Base-by-base conservation (phyloP, 2,113 vertebrate genomes). In the Thomomys bottae region DNA sequence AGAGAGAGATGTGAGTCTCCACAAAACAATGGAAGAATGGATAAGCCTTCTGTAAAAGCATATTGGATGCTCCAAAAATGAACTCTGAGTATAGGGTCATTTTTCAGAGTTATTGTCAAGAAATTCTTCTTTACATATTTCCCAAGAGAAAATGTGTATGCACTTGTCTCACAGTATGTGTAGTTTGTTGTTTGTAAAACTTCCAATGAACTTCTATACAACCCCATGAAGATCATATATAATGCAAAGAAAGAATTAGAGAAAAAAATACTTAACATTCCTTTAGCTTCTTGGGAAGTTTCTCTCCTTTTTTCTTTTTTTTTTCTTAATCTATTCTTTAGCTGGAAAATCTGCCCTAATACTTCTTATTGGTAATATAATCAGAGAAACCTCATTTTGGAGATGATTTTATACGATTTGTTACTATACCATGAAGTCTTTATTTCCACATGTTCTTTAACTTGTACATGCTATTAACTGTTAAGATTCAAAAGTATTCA, bases 121-220 rank as follows among this genome's bases (percentile, higher is more conserved):
- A 9, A 78, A 81, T 67, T n/a, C n/a, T 49, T 21, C 34, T 73
- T 88, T 30, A 30, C 32, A 32, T 90, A 0, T 70, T 75, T 84
- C 88, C 72, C 7, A 40, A 68, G 40, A 84, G n/a, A 57, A 89
- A 40, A 76, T 10, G 6, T 45, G 18, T 38, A 38, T 38, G 20
- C 79, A 77, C 23, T 5, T 45, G 59, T 57, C 30, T 78, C 2
- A 42, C 21, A 34, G 0, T 26, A 23, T 12, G 3, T 80, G 40
- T 67, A 36, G 71, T 12, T 67, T 66, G 34, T 18, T 45, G 83
- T 85, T 64, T 49, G 61, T 79, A 77, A 30, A 84, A 28, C 71
- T 90, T 15, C 88, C 81, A 94, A 84, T 81, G 68, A 91, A 84
- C 24, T 87, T 87, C 40, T 61, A 67, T 42, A 26, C 18, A 92